A percentile compares a stretch with the other conserved stretches of the same genome.
Conservation (phyloP, 2,888 invertebrate genomes). For the Dasypolia templi region DNA sequence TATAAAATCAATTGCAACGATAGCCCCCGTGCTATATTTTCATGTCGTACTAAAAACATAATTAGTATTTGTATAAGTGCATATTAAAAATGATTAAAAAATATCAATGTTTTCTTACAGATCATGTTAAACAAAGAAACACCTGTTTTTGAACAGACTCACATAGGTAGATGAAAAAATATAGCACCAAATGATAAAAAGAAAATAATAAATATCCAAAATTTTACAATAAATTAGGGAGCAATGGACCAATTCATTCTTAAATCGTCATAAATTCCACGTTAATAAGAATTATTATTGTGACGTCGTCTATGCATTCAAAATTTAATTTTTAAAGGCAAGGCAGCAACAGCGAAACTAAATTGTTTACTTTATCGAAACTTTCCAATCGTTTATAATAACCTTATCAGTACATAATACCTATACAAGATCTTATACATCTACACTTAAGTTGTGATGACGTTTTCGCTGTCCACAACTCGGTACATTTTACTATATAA, state of each 20-base stretch:
- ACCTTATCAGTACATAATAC: constrained; percentile 62
- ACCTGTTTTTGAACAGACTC: constrained; percentile 30
- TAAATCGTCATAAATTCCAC: constrained; percentile 23
- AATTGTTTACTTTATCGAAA: constrained; percentile 53
- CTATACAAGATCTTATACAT: constrained; percentile 67
- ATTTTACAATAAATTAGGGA: constrained; percentile 29
- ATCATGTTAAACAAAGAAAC: constrained; percentile 21
- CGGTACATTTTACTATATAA: constrained; percentile 70
- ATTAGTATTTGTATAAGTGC: constrained; percentile 15
- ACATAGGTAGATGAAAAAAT: constrained; percentile 31
- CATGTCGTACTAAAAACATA: neutral
- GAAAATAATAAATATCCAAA: constrained; percentile 33
- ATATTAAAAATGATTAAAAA: constrained; percentile 11
- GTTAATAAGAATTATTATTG: constrained; percentile 45
- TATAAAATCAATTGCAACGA: neutral
- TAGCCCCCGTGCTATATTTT: constrained; percentile 29
- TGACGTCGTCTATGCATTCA: constrained; percentile 32
- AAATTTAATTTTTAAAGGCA: constrained; percentile 54
- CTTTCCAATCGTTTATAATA: constrained; percentile 56
- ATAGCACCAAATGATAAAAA: constrained; percentile 62
- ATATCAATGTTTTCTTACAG: constrained; percentile 14
- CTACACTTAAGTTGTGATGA: constrained; percentile 65
- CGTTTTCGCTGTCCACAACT: constrained; percentile 59
- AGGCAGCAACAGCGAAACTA: constrained; percentile 62
- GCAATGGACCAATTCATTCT: constrained; percentile 20